phyloP scores from a whole-genome alignment of 2,888 invertebrate species.

The Apodemia hepburni region DNA sequence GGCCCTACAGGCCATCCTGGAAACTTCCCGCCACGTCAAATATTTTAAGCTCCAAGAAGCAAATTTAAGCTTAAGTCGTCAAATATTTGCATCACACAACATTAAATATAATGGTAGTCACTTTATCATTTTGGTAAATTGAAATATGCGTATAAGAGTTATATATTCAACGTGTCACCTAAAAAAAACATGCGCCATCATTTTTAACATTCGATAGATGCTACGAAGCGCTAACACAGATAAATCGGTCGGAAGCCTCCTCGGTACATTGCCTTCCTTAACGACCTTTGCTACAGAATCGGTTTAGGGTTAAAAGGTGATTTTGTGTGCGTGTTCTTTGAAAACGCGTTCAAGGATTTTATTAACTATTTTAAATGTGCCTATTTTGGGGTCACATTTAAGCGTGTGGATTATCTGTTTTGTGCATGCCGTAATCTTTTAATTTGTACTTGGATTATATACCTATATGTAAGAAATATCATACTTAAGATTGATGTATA shows the following conservation, averaged over 20 bases:
- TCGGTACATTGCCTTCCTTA: constrained; percentile 73
- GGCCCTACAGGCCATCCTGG: too few relatives aligned
- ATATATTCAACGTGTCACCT: constrained; percentile 61
- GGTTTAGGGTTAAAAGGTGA: constrained; percentile 70
- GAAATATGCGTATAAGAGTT: constrained; percentile 66
- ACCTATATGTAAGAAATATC: too few relatives aligned
- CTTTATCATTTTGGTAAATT: constrained; percentile 44
- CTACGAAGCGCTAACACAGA: constrained; percentile 42
- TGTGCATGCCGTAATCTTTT: background rate
- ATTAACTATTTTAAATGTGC: constrained; percentile 14
- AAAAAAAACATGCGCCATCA: constrained; percentile 59
- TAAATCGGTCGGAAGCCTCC: constrained; percentile 69
- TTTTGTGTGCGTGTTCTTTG: constrained; percentile 39
- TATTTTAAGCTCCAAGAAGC: too few relatives aligned
- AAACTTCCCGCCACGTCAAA: too few relatives aligned
- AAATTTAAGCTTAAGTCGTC: background rate
- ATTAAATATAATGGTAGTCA: background rate
- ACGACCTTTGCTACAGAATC: constrained; percentile 66
- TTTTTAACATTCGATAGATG: constrained; percentile 62
- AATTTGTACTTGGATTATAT: background rate
- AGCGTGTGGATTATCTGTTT: background rate
- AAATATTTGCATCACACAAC: background rate
- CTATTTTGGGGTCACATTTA: background rate
- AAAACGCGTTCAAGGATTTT: constrained; percentile 28
- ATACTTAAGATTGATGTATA: too few relatives aligned